phyloP scores from a whole-genome alignment of 92 coral and sea anemone species.

The Porites lobata region DNA sequence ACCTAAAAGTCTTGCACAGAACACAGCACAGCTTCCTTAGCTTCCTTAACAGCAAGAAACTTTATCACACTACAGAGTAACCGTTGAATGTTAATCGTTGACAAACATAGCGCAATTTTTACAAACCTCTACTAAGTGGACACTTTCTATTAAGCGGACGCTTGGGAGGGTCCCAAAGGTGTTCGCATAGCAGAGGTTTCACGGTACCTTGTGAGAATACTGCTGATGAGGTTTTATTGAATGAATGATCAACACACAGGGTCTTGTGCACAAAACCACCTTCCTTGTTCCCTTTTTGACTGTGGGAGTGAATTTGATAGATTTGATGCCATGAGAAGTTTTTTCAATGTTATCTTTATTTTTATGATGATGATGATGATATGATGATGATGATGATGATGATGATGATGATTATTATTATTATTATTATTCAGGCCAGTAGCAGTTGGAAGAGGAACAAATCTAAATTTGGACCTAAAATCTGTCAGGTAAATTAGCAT shows the following conservation, averaged over 20 bases:
- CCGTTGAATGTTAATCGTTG: too few species aligned
- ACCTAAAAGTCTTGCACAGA: too few species aligned
- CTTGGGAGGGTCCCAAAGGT: too few species aligned
- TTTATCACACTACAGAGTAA: too few species aligned
- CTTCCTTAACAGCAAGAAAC: too few species aligned
- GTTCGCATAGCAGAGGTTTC: too few species aligned
- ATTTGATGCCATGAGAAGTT: not conserved
- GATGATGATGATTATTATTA: not conserved
- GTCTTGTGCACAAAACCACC: not conserved
- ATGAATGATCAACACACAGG: not conserved
- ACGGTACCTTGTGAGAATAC: not conserved
- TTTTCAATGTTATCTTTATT: not conserved
- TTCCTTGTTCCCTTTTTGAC: not conserved
- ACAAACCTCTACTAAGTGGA: too few species aligned
- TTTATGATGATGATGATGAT: too few species aligned
- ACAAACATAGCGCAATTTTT: too few species aligned
- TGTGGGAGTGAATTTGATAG: not conserved
- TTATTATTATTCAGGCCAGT: constrained; percentile 45
- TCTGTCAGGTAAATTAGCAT: constrained; percentile 81
- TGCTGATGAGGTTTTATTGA: not conserved
- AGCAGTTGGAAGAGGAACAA: constrained; percentile 72
- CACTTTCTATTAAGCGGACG: too few species aligned
- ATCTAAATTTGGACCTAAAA: constrained; percentile 88
- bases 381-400: not conserved
- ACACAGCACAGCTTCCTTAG: too few species aligned